A percentile compares a stretch with the other conserved stretches of the same genome.
Conservation (phyloP, 2,113 vertebrate species). For the Bagarius yarrelli region DNA sequence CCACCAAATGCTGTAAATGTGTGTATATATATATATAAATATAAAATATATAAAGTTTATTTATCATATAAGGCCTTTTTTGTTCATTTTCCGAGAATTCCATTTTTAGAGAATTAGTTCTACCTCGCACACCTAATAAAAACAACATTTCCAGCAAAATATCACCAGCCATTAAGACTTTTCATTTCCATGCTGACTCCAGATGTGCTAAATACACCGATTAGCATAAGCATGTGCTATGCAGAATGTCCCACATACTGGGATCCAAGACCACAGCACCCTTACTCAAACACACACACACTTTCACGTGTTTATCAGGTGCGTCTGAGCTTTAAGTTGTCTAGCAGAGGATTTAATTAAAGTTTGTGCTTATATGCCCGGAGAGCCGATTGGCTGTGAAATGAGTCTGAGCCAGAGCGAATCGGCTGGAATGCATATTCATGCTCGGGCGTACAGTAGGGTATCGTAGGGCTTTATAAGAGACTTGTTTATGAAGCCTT, state of each 20-base stretch:
- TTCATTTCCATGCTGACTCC: slow-evolving; percentile 2
- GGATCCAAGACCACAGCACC: neutral
- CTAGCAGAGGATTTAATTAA: slow-evolving; percentile 12
- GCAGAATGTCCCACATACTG: slow-evolving; percentile 56
- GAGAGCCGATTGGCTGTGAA: slow-evolving; percentile 36
- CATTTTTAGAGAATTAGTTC: too few species aligned
- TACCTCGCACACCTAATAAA: too few species aligned
- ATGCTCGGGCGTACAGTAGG: slow-evolving; percentile 52
- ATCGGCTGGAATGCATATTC: slow-evolving; percentile 65
- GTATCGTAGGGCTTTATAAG: slow-evolving; percentile 36
- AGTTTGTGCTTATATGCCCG: slow-evolving; percentile 31
- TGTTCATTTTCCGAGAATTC: too few species aligned
- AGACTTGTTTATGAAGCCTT: slow-evolving; percentile 40
- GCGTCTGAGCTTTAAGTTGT: slow-evolving; percentile 4
- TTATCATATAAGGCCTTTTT: too few species aligned
- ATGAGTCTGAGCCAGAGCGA: slow-evolving; percentile 28
- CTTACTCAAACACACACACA: slow-evolving; percentile 31
- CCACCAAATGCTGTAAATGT: too few species aligned
- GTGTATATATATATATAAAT: too few species aligned
- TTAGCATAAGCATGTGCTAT: slow-evolving; percentile 41
- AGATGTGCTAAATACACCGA: slow-evolving; percentile 2
- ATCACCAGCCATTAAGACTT: too few species aligned
- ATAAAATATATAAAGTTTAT: too few species aligned
- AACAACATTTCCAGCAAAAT: too few species aligned
- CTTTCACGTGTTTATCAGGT: slow-evolving; percentile 18